Conservation (phyloP, 2,797 vertebrate species). For the Pseudomugil tenellus region DNA sequence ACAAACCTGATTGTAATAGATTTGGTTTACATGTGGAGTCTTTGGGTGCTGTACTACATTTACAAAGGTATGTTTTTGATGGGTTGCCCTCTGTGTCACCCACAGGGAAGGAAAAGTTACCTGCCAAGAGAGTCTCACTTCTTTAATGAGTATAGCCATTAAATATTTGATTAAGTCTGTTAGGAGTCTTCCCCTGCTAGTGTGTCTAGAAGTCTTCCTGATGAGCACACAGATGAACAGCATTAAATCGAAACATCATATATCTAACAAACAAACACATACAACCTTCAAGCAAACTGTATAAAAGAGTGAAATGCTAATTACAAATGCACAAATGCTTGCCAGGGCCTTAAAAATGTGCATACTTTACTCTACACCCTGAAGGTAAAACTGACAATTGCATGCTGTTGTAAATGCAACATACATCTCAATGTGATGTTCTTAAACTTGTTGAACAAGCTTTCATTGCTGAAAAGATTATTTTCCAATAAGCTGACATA, state of each 20-base stretch:
- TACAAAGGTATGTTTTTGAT: not conserved
- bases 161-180: constrained; percentile 55
- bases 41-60: not conserved
- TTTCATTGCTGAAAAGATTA: constrained; percentile 4
- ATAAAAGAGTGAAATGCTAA: constrained; percentile 20
- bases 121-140: constrained; percentile 19
- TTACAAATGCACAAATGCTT: constrained; percentile 58
- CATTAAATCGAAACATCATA: constrained; percentile 19
- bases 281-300: constrained; percentile 21
- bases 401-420: constrained; percentile 43
- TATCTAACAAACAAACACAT: constrained; percentile 13
- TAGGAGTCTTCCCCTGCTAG: constrained; percentile 11
- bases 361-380: constrained; percentile 41
- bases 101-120: constrained; percentile 9
- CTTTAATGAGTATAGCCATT: constrained; percentile 40
- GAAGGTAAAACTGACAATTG: constrained; percentile 32
- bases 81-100: not conserved
- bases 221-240: constrained; percentile 25
- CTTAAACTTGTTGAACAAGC: constrained; percentile 44
- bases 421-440: constrained; percentile 11
- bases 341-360: constrained; percentile 33
- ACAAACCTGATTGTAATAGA: not conserved
- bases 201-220: constrained; percentile 16
- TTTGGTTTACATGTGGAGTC: not conserved
- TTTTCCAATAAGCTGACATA: constrained; percentile 19